Percentiles rank a stretch among this genome's conserved stretches.
Conservation (phyloP, 2,797 vertebrate species). For the Eleutherodactylus coqui region DNA sequence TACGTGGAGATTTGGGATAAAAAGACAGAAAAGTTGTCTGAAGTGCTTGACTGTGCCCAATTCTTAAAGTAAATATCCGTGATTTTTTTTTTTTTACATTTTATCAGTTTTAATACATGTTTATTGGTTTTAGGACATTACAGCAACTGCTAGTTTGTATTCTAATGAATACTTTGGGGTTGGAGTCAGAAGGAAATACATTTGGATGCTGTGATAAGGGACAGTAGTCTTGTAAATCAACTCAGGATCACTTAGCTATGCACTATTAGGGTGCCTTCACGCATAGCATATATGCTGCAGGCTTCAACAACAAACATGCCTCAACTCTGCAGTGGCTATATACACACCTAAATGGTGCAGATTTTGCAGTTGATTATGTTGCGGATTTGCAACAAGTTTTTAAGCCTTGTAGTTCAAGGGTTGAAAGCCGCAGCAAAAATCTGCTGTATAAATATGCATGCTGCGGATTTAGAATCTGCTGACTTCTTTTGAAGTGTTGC, state of each 20-base stretch:
- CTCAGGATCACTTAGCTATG: neutral
- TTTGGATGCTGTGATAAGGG: neutral
- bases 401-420: too few relatives aligned
- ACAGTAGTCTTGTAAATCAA: neutral
- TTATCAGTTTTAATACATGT: neutral
- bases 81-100: neutral
- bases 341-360: too few relatives aligned
- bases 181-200: neutral
- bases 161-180: neutral
- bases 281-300: too few relatives aligned
- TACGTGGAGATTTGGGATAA: conserved; percentile 94
- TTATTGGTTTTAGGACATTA: neutral
- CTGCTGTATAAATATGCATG: too few relatives aligned
- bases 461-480: too few relatives aligned
- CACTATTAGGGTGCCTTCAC: too few relatives aligned
- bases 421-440: too few relatives aligned
- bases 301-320: too few relatives aligned
- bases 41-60: conserved; percentile 87
- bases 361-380: too few relatives aligned
- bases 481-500: too few relatives aligned
- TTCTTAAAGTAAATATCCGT: conserved; percentile 82
- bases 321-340: too few relatives aligned
- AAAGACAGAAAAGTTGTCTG: conserved; percentile 86
- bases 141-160: neutral
- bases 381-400: too few relatives aligned